Conservation (phyloP, 2,888 invertebrate species). For the Leptopilina myrica region DNA sequence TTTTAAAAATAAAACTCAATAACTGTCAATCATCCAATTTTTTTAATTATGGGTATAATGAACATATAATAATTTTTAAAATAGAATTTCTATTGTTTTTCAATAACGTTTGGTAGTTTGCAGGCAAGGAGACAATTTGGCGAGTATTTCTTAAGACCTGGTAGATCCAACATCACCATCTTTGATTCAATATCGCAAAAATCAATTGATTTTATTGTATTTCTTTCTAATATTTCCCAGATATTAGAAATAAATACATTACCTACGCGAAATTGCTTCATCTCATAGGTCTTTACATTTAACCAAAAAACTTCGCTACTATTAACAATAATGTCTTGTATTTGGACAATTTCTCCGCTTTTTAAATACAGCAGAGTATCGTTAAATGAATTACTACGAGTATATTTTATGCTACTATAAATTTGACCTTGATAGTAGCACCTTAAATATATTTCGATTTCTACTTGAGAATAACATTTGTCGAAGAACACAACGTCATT, state of each 20-base stretch:
- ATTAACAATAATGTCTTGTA: neutral
- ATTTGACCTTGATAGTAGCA: neutral
- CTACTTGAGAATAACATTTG: neutral
- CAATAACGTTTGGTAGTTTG: too few relatives aligned
- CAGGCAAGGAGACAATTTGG: too few relatives aligned
- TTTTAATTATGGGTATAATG: too few relatives aligned
- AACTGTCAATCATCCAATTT: too few relatives aligned
- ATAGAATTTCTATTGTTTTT: too few relatives aligned
- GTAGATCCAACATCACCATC: too few relatives aligned
- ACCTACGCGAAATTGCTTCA: neutral
- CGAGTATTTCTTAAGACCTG: too few relatives aligned
- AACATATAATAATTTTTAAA: too few relatives aligned
- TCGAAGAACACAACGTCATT: neutral
- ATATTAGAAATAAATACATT: neutral
- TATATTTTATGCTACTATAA: neutral
- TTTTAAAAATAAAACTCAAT: too few relatives aligned
- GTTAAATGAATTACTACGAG: neutral
- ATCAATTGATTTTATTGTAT: neutral
- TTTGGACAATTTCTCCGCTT: neutral
- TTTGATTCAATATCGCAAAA: too few relatives aligned
- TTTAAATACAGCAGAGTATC: neutral
- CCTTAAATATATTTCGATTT: neutral
- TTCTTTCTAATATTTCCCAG: neutral
- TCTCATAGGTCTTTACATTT: neutral
- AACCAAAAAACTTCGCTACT: neutral